Evolutionary conservation across 2,113 vertebrate genomes (phyloP).

Genomic region (Myrmecobius fasciatus): DNA sequence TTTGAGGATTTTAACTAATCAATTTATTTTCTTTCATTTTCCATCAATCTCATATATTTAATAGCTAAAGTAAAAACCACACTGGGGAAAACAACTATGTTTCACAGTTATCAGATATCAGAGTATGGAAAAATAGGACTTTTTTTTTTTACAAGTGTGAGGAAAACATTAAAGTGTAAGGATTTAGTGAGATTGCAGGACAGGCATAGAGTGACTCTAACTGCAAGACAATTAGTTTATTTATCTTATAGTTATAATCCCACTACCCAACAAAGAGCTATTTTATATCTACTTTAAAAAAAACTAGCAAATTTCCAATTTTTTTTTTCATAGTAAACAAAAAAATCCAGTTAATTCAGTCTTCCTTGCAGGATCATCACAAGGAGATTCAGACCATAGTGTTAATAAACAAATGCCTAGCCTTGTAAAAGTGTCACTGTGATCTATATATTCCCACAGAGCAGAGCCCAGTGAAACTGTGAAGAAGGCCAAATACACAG

Average conservation of each 20-base stretch:
- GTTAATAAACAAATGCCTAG: constrained; percentile 59
- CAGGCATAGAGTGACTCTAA: constrained; percentile 45
- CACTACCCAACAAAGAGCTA: neutral
- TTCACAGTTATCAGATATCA: constrained; percentile 24
- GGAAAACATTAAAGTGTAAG: constrained; percentile 15
- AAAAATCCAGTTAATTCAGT: constrained; percentile 59
- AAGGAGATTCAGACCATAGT: constrained; percentile 26
- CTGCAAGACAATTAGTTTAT: constrained; percentile 50
- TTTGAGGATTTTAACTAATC: constrained; percentile 23
- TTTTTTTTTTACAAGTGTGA: constrained; percentile 55
- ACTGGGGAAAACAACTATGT: constrained; percentile 5
- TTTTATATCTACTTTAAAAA: constrained; percentile 39
- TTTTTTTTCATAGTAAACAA: constrained; percentile 37
- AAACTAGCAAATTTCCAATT: constrained; percentile 42
- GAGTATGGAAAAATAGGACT: neutral
- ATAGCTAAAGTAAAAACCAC: neutral
- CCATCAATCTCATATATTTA: constrained; percentile 32
- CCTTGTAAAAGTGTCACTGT: constrained; percentile 46
- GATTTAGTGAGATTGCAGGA: constrained; percentile 32
- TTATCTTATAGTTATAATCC: constrained; percentile 18
- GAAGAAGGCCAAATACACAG: constrained; percentile 15
- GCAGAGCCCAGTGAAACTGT: constrained; percentile 13
- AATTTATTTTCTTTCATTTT: neutral
- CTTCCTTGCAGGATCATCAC: constrained; percentile 18
- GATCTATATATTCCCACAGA: constrained; percentile 6